Conservation (phyloP, 2,113 vertebrate genomes). For the Syngnathoides biaculeatus region DNA sequence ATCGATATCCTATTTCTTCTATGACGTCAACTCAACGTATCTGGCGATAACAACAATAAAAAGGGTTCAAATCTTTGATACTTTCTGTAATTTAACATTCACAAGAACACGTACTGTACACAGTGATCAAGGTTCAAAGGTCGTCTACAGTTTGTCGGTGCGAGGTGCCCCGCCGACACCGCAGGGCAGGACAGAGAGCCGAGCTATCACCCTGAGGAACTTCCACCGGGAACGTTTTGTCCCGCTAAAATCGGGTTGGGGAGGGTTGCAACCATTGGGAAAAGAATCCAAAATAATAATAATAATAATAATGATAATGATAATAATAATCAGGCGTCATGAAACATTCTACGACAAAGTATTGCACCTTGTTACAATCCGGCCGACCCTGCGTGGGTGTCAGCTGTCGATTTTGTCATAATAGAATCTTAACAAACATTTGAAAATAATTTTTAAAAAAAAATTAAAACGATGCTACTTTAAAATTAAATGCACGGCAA, state of each 20-base stretch:
- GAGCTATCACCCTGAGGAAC: constrained; percentile 78
- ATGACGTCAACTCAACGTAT: constrained; percentile 53
- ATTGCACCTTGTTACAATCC: constrained; percentile 61
- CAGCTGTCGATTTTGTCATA: constrained; percentile 37
- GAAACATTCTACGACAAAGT: constrained; percentile 48
- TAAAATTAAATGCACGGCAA: constrained; percentile 31
- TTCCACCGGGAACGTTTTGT: constrained; percentile 18
- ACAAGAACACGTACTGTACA: constrained; percentile 72
- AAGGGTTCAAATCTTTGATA: constrained; percentile 69
- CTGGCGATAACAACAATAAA: constrained; percentile 60
- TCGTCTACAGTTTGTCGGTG: constrained; percentile 65
- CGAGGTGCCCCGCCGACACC: constrained; percentile 64
- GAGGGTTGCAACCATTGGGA: neutral
- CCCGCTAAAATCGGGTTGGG: neutral
- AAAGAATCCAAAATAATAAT: neutral
- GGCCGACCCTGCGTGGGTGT: constrained; percentile 17
- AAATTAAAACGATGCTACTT: constrained; percentile 2
- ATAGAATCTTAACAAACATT: constrained; percentile 50
- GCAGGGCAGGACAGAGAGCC: constrained; percentile 70
- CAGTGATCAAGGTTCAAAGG: constrained; percentile 76
- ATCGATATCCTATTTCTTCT: constrained; percentile 64
- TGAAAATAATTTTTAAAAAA: constrained; percentile 30
- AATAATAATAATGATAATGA: neutral
- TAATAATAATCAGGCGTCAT: neutral
- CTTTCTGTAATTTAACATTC: constrained; percentile 72